Evolutionary conservation across 2,888 invertebrate species (phyloP), one percentile per base, ranked within the genome.

Genomic region (Argyresthia goedartella): DNA sequence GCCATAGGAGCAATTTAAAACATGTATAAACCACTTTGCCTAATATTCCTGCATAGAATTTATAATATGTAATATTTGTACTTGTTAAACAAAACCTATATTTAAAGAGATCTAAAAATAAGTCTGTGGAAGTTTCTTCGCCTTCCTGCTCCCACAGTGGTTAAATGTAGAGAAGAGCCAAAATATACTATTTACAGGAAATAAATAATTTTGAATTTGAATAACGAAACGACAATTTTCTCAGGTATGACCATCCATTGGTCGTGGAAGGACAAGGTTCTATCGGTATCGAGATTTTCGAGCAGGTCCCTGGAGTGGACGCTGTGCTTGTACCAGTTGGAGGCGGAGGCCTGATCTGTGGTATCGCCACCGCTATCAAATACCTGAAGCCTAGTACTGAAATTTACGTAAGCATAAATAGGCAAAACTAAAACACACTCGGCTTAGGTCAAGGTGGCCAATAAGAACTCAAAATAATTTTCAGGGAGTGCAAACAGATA

Each of bases 221-320:
- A 25, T 25, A 25, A 25, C 25, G 25, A 39, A 9, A 34, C 16
- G 15, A 14, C 16, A 11, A 8, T 15, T 33, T 15, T 42, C n/a
- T 10, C 72, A 95, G 95, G 1, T 98, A 93, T 67, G 98, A 98
- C 75, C 96, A 98, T 73, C 97, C 97, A 0, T 90, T 96, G 66
- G 92, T 98, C 45, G 91, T 98, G 79, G 96, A 97, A 50, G 98
- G 98, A 0, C 97, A 97, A 76, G 98, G 98, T 1, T 95, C 97
- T 0, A 89, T 95, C 66, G 98, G 96, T n/a, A 81, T 98, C 61
- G 98, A 98, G 78, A 94, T 98, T 51, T 75, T 96, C 16, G 97
- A 98, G 64, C 95, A 98, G 76, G 92, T 97, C 0, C 90, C 92
- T 0, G 87, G 92, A 51, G 90, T 95, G 7, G 97, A 98, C 73